Evolutionary conservation across 2,113 vertebrate genomes (phyloP), one percentile per base, ranked within the genome.

Genomic region (Chaenogobius annularis): DNA sequence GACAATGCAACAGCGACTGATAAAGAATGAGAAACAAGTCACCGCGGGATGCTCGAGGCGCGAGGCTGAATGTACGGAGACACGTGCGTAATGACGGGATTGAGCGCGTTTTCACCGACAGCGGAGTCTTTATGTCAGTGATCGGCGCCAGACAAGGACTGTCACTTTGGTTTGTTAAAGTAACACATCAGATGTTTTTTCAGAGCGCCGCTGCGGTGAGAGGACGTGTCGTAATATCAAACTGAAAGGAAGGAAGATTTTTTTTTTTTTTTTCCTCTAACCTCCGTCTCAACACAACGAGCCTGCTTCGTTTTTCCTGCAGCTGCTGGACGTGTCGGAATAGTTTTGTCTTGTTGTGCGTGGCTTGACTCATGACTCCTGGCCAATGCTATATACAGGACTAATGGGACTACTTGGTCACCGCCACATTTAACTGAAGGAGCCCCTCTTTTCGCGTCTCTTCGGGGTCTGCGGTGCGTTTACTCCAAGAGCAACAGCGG

Each of bases 151-250:
- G 76, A 71, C 78, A 37, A 78, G 87, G 78, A 87, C 83, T 82
- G 77, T 44, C 84, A 89, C 86, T 87, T 74, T 56, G 35, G 68
- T 71, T n/a, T 11, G 37, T 17, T 37, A 20, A 40, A 44, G 31
- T 68, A 78, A 47, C 22, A 22, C 12, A 68, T 61, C 66, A 56
- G 70, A 78, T 74, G 26, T 73, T 70, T 81, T 78, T 67, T 78
- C 74, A 76, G 81, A 68, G 61, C 50, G 74, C 73, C 75, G 75
- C 11, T 75, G 81, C 62, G 72, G 73, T 31, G 70, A 72, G 84
- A 84, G 91, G 91, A 92, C 89, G 89, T 93, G 90, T 92, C 92
- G 91, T 93, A 90, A 89, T 85, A 82, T 80, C 83, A 91, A 91
- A 91, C 85, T 89, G 86, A 93, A 83, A 92, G 92, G 90, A 91